Conservation (phyloP, 2,113 vertebrate genomes). For the Crotalus helleri region DNA sequence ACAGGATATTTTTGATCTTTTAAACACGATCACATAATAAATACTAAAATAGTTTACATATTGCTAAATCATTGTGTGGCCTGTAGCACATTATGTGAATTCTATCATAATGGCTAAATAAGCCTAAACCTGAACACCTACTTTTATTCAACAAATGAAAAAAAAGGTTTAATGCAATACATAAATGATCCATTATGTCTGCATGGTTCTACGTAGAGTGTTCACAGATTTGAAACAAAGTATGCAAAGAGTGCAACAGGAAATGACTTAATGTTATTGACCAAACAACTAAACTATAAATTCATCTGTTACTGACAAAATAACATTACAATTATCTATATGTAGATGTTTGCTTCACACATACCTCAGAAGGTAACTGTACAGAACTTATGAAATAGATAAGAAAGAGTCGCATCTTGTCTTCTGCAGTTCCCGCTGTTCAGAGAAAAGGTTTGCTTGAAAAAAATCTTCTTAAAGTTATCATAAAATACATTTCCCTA, state of each 20-base stretch:
- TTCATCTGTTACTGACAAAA: slow-evolving; percentile 28
- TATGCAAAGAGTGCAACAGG: background rate
- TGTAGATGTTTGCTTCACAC: slow-evolving; percentile 28
- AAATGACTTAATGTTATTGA: background rate
- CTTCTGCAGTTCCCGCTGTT: slow-evolving; percentile 93
- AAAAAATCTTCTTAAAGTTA: background rate
- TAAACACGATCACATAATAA: background rate
- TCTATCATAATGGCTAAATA: background rate
- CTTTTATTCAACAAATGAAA: background rate
- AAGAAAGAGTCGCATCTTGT: slow-evolving; percentile 97
- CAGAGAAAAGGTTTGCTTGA: slow-evolving; percentile 14
- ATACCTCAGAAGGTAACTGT: slow-evolving; percentile 90
- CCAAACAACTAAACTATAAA: slow-evolving; percentile 15
- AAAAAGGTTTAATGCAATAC: background rate
- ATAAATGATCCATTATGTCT: background rate
- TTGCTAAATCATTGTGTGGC: background rate
- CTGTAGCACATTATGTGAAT: background rate
- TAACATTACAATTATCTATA: background rate
- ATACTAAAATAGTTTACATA: background rate
- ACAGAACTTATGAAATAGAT: slow-evolving; percentile 92
- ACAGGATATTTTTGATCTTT: background rate
- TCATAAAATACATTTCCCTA: background rate
- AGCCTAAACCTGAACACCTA: background rate
- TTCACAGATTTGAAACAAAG: background rate
- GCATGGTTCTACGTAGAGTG: background rate